A percentile compares a stretch with the other conserved stretches of the same genome.
Evolutionary conservation across 2,888 invertebrate genomes (phyloP).

Genomic region (Frankliniella intonsa): DNA sequence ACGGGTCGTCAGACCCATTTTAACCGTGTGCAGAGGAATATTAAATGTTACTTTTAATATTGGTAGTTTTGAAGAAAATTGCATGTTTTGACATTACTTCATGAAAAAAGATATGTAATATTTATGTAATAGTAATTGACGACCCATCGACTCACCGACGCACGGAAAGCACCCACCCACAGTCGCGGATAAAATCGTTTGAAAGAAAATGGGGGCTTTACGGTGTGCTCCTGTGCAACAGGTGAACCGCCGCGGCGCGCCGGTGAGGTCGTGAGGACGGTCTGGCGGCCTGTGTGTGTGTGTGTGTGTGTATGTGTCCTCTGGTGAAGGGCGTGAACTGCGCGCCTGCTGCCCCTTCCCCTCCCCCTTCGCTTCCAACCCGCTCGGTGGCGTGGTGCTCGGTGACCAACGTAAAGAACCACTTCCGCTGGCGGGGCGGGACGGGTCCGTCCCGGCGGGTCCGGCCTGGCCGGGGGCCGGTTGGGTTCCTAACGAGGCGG

Average conservation of each 20-base stretch:
- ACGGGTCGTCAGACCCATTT: too few relatives aligned
- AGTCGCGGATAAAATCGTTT: too few relatives aligned
- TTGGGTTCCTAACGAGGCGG: slow-evolving; percentile 16
- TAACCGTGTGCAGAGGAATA: too few relatives aligned
- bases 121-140: too few relatives aligned
- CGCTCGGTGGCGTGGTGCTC: background rate
- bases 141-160: too few relatives aligned
- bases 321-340: background rate
- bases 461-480: slow-evolving; percentile 3
- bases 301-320: background rate
- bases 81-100: too few relatives aligned
- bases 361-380: background rate
- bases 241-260: slow-evolving; percentile 29
- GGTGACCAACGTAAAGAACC: slow-evolving; percentile 26
- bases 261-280: slow-evolving; percentile 27
- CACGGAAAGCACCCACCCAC: too few relatives aligned
- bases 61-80: too few relatives aligned
- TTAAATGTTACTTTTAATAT: too few relatives aligned
- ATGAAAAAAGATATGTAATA: too few relatives aligned
- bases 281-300: background rate
- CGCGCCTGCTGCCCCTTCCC: background rate
- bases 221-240: background rate
- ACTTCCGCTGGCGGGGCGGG: slow-evolving; percentile 4
- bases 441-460: background rate
- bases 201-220: too few relatives aligned